These are phyloP conservation scores for Monopis laevigella DNA, from an alignment of 2,888 invertebrate species.

Conservation along the genomic window DNA sequence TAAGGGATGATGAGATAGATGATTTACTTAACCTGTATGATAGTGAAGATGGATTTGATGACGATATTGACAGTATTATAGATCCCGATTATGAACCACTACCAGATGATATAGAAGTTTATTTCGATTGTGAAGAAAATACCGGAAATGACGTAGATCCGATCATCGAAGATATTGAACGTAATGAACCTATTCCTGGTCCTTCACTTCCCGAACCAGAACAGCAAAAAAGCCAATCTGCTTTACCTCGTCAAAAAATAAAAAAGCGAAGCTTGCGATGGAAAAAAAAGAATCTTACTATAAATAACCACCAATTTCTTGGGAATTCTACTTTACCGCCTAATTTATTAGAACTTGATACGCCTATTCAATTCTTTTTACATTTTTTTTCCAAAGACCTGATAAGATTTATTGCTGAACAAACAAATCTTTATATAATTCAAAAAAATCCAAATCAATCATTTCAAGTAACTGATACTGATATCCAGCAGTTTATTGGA, in stretches of 20 bases:
- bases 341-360: too few relatives aligned
- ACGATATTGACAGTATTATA: conserved; percentile 10
- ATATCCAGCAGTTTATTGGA: conserved; percentile 4
- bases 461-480: conserved; percentile 3
- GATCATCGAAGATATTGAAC: conserved; percentile 12
- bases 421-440: neutral
- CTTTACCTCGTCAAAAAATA: neutral
- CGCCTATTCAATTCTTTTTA: too few relatives aligned
- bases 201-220: conserved; percentile 1
- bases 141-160: conserved; percentile 2
- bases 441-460: conserved; percentile 4
- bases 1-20: conserved; percentile 7
- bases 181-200: conserved; percentile 13
- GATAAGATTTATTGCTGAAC: conserved; percentile 4
- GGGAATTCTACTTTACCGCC: too few relatives aligned
- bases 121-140: conserved; percentile 13
- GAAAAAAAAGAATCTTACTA: conserved; percentile 13
- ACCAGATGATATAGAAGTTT: conserved; percentile 6
- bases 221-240: conserved; percentile 6
- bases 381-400: neutral
- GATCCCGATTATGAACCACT: conserved; percentile 9
- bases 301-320: conserved; percentile 10
- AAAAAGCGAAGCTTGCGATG: neutral
- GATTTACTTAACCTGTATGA: conserved; percentile 12
- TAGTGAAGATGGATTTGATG: conserved; percentile 11